These are phyloP conservation scores for Clivina fossor DNA, from an alignment of 2,888 invertebrate genomes.

Conservation along the genomic window DNA sequence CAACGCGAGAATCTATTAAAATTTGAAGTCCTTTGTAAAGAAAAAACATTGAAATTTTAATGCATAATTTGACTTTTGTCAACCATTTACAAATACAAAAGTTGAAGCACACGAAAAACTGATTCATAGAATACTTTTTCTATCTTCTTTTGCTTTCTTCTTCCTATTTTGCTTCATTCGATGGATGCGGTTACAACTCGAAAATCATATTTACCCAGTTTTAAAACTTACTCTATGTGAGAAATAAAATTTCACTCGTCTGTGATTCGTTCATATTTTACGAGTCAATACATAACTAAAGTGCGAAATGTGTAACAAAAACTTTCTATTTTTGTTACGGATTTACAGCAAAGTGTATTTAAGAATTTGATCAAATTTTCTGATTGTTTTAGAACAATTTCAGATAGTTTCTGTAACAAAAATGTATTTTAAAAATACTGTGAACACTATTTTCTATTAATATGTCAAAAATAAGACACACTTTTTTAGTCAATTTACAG, in stretches of 20 bases:
- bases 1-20: conserved; percentile 23
- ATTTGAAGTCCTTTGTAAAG: conserved; percentile 26
- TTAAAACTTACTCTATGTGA: conserved; percentile 20
- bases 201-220: conserved; percentile 27
- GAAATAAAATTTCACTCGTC: conserved; percentile 26
- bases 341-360: too few relatives aligned
- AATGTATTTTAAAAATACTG: too few relatives aligned
- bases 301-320: too few relatives aligned
- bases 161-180: conserved; percentile 9
- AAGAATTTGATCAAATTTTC: too few relatives aligned
- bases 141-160: conserved; percentile 1
- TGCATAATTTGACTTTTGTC: conserved; percentile 32
- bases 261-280: conserved; percentile 22
- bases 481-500: too few relatives aligned
- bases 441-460: too few relatives aligned
- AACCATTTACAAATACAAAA: conserved; percentile 24
- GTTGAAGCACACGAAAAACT: conserved; percentile 5
- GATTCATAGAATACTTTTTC: too few relatives aligned
- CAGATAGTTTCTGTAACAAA: too few relatives aligned
- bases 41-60: conserved; percentile 27
- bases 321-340: too few relatives aligned
- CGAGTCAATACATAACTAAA: too few relatives aligned
- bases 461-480: too few relatives aligned
- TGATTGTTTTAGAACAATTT: too few relatives aligned
- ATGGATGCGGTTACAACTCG: conserved; percentile 6